Percentiles rank a stretch among this genome's conserved stretches.
Conservation (phyloP, 2,113 vertebrate species). For the Apodemus speciosus region DNA sequence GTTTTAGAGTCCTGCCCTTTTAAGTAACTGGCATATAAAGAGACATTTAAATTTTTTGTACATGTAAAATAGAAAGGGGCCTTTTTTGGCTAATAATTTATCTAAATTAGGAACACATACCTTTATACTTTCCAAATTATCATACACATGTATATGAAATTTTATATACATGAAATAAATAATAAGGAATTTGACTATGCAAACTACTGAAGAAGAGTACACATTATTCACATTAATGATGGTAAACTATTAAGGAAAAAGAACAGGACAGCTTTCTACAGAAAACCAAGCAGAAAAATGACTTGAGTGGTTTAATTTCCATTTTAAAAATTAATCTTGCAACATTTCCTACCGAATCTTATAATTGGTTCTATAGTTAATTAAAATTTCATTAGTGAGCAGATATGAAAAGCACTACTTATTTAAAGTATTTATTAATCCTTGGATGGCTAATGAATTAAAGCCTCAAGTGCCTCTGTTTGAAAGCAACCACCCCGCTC, state of each 20-base stretch:
- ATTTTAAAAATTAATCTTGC: slow-evolving; percentile 73
- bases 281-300: slow-evolving; percentile 63
- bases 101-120: not conserved
- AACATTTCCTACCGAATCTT: slow-evolving; percentile 81
- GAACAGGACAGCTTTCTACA: slow-evolving; percentile 58
- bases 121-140: slow-evolving; percentile 13
- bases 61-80: not conserved
- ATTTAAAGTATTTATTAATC: slow-evolving; percentile 84
- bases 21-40: not conserved
- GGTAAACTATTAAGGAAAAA: slow-evolving; percentile 41
- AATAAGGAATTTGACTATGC: not conserved
- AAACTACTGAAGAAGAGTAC: not conserved
- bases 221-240: slow-evolving; percentile 51
- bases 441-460: slow-evolving; percentile 82
- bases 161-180: not conserved
- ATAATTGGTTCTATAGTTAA: slow-evolving; percentile 81
- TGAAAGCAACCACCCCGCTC: slow-evolving; percentile 78
- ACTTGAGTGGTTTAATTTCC: slow-evolving; percentile 68
- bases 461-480: slow-evolving; percentile 73
- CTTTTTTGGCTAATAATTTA: not conserved
- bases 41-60: not conserved
- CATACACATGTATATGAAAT: not conserved
- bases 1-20: slow-evolving; percentile 20
- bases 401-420: slow-evolving; percentile 78
- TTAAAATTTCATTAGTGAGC: slow-evolving; percentile 82